Evolutionary conservation across 2,888 invertebrate genomes (phyloP), one percentile per base, ranked within the genome.

Genomic region (Conchocele bisecta): DNA sequence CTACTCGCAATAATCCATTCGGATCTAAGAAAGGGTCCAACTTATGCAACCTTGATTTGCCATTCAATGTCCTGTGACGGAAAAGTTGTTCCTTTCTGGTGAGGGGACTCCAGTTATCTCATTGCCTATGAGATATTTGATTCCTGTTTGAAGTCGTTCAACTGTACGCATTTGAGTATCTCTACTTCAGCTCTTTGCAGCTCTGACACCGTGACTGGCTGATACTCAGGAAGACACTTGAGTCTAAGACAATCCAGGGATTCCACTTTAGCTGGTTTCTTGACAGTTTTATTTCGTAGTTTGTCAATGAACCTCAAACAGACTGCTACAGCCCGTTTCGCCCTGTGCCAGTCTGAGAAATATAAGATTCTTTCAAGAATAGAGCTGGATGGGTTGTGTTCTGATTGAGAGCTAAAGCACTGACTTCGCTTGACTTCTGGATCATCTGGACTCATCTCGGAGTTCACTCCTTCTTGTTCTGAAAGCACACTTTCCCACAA

Each of bases 1-100:
- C 70, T 28, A 70, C 70, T 9, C 70, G 51, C n/a, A 71, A 15
- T 5, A 64, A 9, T 13, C 64, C 64, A 53, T 63, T 20, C 1
- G 39, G 42, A 22, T 42, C 42, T 22, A 42, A n/a, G n/a, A 42
- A 42, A n/a, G 42, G 42, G 22, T 42, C 42, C 42, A 42, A 42
- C 6, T 15, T 42, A 15, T 42, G 42, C 22, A 42, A n/a, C 22
- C 17, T 42, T 15, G 42, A 42, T n/a, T 42, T 56, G 9, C 56
- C 56, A 15, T 46, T 64, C 26, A 64, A 26, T 11, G 26, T n/a
- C n/a, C 48, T 54, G 20, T 29, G 26, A 13, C 54, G 28, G 15
- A 7, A 3, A 15, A 20, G 20, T 15, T 24, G 1, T 41, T 42
- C 57, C 9, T 7, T 15, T 37, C 54, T 54, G 26, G 20, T 28